Evolutionary conservation across 2,113 vertebrate genomes (phyloP), one percentile per base, ranked within the genome.

Genomic region (Paracanthobrama guichenoti): DNA sequence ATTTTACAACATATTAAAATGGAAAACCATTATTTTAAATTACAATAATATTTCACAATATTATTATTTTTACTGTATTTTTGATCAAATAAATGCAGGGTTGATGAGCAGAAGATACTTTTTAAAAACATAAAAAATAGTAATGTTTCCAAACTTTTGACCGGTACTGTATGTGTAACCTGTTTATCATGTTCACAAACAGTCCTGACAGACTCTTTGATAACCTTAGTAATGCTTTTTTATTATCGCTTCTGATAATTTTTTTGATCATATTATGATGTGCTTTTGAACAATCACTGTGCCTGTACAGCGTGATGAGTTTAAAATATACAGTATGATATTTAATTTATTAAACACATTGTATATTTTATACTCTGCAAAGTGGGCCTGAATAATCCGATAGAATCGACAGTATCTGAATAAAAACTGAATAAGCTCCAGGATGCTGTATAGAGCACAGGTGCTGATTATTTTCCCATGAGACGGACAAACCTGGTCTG

Each of bases 281-380:
- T 66, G 78, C 31, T 66, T 79, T 44, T 44, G 13, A 31, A 66
- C 42, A 22, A 80, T 80, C 79, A 67, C 78, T 80, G 60, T 80
- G 78, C 26, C 44, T 2, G 24, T 62, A 44, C n/a, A 62, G 39
- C n/a, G 4, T 46, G n/a, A 26, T 31, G 24, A 35, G 60, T 66
- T 67, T 80, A 20, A 80, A 50, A 67, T 50, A 53, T 67, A 55
- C 53, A 22, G 53, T 8, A 50, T 80, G 44, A 44, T 62, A 62
- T 46, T 62, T 66, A 9, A 66, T 22, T 80, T 28, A 80, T 80
- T 50, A 48, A 18, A 66, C 60, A 50, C 24, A 20, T 14, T 79
- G 55, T 44, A 62, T 79, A 44, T 80, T 79, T 80, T 50, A 67
- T 35, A 80, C 42, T 80, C 46, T 64, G 48, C 48, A 62, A 44